Conservation (phyloP, 1,140 invertebrate species). For the Lordiphosa stackelbergi region DNA sequence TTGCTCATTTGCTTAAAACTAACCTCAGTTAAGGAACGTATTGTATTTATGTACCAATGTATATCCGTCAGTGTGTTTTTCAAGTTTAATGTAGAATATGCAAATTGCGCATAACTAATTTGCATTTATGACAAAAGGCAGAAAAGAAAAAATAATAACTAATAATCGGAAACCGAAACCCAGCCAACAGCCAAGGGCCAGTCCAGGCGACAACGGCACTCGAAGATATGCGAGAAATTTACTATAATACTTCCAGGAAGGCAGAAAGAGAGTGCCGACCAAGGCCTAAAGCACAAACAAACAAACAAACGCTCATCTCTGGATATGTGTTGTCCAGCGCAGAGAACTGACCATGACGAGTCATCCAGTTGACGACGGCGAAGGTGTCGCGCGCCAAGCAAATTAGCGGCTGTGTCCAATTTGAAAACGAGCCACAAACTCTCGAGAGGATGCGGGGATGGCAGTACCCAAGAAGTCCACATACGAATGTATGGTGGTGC, state of each 20-base stretch:
- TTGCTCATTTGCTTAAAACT: too few species aligned
- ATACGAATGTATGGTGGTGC: slow-evolving; percentile 10
- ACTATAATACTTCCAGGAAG: slow-evolving; percentile 74
- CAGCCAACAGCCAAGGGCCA: slow-evolving; percentile 1
- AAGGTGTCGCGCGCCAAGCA: slow-evolving; percentile 72
- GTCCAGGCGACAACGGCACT: slow-evolving; percentile 52
- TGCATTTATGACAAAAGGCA: slow-evolving; percentile 63
- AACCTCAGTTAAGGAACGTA: not conserved
- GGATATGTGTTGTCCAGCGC: slow-evolving; percentile 47
- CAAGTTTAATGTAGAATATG: slow-evolving; percentile 69
- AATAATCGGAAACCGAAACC: slow-evolving; percentile 53
- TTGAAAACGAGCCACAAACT: slow-evolving; percentile 56
- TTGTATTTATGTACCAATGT: not conserved
- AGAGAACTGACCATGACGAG: slow-evolving; percentile 66
- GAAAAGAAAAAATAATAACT: slow-evolving; percentile 62
- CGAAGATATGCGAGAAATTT: slow-evolving; percentile 72
- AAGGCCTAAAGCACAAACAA: slow-evolving; percentile 43
- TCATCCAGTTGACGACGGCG: slow-evolving; percentile 14
- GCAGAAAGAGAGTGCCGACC: slow-evolving; percentile 52
- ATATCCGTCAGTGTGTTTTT: slow-evolving; percentile 26
- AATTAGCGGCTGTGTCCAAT: slow-evolving; percentile 72
- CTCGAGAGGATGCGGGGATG: slow-evolving; percentile 18
- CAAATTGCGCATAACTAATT: slow-evolving; percentile 71
- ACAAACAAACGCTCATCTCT: slow-evolving; percentile 49
- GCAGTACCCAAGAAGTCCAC: not conserved